These are phyloP conservation scores for Lepidocyrtinus sp. DNA, from an alignment of 2,888 invertebrate species.

Conservation along the genomic window DNA sequence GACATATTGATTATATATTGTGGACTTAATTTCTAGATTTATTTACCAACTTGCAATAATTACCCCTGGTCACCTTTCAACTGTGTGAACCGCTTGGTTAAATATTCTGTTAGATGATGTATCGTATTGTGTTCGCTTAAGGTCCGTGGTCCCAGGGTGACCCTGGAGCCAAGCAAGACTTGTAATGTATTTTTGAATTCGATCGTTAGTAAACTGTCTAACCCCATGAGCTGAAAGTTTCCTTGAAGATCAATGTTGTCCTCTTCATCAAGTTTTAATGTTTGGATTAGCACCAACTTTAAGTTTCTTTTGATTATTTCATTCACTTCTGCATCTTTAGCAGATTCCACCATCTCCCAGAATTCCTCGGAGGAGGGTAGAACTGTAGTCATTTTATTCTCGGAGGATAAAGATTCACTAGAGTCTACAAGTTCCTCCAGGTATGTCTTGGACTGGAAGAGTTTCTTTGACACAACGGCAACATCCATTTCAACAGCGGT, in stretches of 20 bases:
- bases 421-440: no score
- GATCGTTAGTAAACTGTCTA: slow-evolving; percentile 34
- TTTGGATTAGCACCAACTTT: slow-evolving; percentile 26
- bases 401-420: no score
- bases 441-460: slow-evolving; percentile 19
- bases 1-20: no score
- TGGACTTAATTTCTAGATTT: no score
- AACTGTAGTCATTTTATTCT: no score
- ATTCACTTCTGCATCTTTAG: slow-evolving; percentile 27
- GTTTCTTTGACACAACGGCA: no score
- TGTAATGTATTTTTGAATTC: slow-evolving; percentile 34
- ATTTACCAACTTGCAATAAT: no score
- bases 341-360: slow-evolving; percentile 24
- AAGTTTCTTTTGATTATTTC: slow-evolving; percentile 26
- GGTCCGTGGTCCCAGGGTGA: slow-evolving; percentile 4
- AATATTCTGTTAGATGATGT: no score
- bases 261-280: slow-evolving; percentile 2
- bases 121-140: slow-evolving; percentile 42
- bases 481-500: no score
- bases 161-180: not conserved
- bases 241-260: slow-evolving; percentile 16
- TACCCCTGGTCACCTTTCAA: no score
- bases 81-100: no score
- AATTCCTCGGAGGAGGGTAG: no score
- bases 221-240: slow-evolving; percentile 26